Conservation (phyloP, 2,797 vertebrate species). For the Hippoglossus hippoglossus region DNA sequence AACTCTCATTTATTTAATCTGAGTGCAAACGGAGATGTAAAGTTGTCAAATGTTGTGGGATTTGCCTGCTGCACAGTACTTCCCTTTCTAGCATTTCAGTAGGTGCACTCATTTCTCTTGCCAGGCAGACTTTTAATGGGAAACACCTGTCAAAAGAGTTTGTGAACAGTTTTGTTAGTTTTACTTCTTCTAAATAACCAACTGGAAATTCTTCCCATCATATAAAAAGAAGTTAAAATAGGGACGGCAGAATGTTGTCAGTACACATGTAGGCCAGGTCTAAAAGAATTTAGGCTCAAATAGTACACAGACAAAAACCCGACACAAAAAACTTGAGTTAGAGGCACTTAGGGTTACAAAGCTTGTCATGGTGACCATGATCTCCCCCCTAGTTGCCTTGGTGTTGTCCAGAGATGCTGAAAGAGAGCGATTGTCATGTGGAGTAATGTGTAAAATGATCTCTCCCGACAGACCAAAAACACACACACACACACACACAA, state of each 20-base stretch:
- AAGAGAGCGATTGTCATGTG: constrained; percentile 61
- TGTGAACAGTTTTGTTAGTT: too few species aligned
- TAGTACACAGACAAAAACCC: neutral
- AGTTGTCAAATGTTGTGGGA: neutral
- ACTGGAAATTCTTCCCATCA: too few species aligned
- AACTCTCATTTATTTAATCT: neutral
- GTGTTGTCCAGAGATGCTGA: constrained; percentile 69
- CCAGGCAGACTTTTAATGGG: neutral
- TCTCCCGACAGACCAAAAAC: constrained; percentile 24
- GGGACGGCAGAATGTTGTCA: too few species aligned
- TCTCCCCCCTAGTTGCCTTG: constrained; percentile 56
- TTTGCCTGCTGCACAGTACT: neutral
- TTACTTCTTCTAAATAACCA: too few species aligned
- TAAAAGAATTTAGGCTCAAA: constrained; percentile 6
- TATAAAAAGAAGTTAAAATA: too few species aligned
- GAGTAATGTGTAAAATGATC: constrained; percentile 68
- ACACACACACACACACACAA: constrained; percentile 31
- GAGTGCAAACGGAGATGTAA: neutral
- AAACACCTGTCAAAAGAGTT: neutral
- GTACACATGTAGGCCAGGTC: neutral
- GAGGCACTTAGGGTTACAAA: constrained; percentile 35
- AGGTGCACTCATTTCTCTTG: neutral
- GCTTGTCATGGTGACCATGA: constrained; percentile 63
- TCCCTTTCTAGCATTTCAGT: neutral
- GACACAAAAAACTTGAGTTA: constrained; percentile 13